Conservation (phyloP, 2,888 invertebrate genomes). For the Tachystola acroxantha region DNA sequence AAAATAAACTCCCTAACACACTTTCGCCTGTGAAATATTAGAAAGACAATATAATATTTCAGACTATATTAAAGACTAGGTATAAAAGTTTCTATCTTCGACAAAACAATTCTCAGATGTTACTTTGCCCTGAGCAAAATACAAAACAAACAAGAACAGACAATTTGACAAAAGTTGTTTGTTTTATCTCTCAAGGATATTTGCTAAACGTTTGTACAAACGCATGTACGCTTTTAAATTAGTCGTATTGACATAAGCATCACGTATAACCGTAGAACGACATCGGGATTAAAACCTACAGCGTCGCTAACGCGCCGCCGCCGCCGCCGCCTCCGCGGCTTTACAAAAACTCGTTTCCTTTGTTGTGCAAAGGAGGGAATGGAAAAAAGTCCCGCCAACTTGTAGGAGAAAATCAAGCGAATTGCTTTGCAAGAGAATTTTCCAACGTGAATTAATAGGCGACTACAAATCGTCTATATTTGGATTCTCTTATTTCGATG, state of each 20-base stretch:
- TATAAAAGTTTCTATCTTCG: too few species aligned
- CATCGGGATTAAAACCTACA: conserved; percentile 41
- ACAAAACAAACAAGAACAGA: too few species aligned
- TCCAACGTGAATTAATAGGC: conserved; percentile 32
- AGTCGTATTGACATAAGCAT: conserved; percentile 37
- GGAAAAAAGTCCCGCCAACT: conserved; percentile 34
- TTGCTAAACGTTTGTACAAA: not conserved
- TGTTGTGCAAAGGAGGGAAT: conserved; percentile 43
- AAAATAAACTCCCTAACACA: too few species aligned
- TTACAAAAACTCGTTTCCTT: conserved; percentile 39
- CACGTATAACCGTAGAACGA: conserved; percentile 39
- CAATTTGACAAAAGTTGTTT: too few species aligned
- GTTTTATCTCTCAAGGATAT: too few species aligned
- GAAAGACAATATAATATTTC: too few species aligned
- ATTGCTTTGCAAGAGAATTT: conserved; percentile 33
- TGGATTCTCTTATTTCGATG: not conserved
- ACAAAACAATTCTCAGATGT: too few species aligned
- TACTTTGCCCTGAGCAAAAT: too few species aligned
- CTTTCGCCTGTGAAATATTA: too few species aligned
- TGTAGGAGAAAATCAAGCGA: conserved; percentile 45
- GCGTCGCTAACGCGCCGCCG: conserved; percentile 17
- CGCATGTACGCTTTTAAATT: conserved; percentile 16
- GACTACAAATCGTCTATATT: conserved; percentile 2
- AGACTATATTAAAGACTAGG: too few species aligned
- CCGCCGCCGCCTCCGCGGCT: conserved; percentile 20